phyloP scores from a whole-genome alignment of 1,140 invertebrate species.

The Nasonia longicornis region DNA sequence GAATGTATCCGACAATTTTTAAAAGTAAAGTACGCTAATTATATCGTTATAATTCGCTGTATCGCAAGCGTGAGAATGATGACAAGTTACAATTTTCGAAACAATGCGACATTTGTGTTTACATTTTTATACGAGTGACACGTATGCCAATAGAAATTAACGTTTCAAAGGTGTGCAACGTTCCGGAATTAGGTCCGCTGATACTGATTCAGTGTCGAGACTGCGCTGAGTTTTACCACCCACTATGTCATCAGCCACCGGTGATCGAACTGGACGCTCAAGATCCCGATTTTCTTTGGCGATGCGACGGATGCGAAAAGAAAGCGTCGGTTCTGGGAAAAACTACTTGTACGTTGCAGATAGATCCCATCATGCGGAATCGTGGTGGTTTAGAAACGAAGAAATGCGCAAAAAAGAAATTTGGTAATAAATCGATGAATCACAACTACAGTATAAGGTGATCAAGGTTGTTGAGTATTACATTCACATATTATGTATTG shows the following conservation, averaged over 20 bases:
- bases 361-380: neutral
- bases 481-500: neutral
- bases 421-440: neutral
- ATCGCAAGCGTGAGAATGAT: neutral
- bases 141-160: neutral
- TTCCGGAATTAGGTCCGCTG: conserved; percentile 54
- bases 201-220: conserved; percentile 58
- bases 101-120: neutral
- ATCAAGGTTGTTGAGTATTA: neutral
- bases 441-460: neutral
- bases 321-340: conserved; percentile 7
- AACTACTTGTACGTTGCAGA: neutral
- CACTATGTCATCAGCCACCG: conserved; percentile 56
- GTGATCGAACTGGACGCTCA: conserved; percentile 54
- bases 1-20: neutral
- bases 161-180: conserved; percentile 56
- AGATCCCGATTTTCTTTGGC: conserved; percentile 55
- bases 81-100: neutral
- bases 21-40: neutral
- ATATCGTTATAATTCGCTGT: neutral
- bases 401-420: conserved; percentile 1
- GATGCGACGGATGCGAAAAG: conserved; percentile 51
- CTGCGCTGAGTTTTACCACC: conserved; percentile 57
- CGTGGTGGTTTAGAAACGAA: neutral
- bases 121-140: neutral